These are phyloP conservation scores for Peucedramus taeniatus DNA, from an alignment of 2,113 vertebrate species.

Conservation along the genomic window DNA sequence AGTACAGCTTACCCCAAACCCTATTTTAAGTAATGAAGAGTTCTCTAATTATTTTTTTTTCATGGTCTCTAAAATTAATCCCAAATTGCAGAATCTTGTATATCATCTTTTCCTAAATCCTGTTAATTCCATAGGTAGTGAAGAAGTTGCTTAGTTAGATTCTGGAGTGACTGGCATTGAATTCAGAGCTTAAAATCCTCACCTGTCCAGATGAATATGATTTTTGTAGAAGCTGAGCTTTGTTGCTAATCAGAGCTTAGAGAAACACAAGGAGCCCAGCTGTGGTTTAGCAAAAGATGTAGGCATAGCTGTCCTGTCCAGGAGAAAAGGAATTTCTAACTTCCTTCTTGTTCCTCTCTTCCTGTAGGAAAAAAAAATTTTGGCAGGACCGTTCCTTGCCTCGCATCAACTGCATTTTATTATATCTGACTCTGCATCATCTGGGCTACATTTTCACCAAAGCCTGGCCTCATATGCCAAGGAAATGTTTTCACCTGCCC, in stretches of 20 bases:
- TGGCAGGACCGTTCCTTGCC: rapidly evolving
- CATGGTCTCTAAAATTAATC: neutral
- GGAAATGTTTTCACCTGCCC: neutral
- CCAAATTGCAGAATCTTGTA: neutral
- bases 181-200: neutral
- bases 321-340: neutral
- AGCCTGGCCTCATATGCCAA: neutral
- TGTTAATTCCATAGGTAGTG: neutral
- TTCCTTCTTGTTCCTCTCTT: neutral
- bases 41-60: neutral
- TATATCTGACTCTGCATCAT: neutral
- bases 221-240: neutral
- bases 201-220: neutral
- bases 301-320: neutral
- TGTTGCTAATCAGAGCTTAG: neutral
- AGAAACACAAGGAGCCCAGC: neutral
- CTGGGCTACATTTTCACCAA: neutral
- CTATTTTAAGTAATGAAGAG: neutral
- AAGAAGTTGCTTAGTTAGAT: neutral
- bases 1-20: neutral
- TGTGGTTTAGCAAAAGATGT: neutral
- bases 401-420: neutral
- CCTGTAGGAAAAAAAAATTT: neutral
- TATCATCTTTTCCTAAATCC: neutral
- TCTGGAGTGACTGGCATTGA: neutral